Evolutionary conservation across 2,113 vertebrate genomes (phyloP).

Genomic region (Callionymus lyra): DNA sequence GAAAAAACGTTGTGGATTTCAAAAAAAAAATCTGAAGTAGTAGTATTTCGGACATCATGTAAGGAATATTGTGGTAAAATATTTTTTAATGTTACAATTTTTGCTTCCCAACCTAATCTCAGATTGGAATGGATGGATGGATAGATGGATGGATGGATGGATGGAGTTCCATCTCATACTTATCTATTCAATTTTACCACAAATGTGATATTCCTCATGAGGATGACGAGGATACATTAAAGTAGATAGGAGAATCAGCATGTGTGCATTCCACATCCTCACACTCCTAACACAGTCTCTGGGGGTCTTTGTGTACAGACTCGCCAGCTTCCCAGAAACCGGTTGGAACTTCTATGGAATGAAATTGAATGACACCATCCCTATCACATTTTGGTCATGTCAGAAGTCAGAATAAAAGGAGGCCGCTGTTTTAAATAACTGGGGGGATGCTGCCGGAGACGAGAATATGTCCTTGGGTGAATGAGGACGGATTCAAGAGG

Average conservation of each 20-base stretch:
- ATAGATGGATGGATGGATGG: too few relatives aligned
- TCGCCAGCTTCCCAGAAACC: slow-evolving; percentile 61
- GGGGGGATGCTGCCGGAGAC: slow-evolving; percentile 45
- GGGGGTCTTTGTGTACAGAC: slow-evolving; percentile 65
- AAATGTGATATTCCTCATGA: slow-evolving; percentile 4
- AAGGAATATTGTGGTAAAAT: too few relatives aligned
- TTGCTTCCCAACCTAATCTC: too few relatives aligned
- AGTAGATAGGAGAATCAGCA: slow-evolving; percentile 16
- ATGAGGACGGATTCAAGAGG: slow-evolving; percentile 59
- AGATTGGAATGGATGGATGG: too few relatives aligned
- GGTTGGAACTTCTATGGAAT: slow-evolving; percentile 68
- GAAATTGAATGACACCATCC: slow-evolving; percentile 71
- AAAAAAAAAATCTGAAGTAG: too few relatives aligned
- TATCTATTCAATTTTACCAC: too few relatives aligned
- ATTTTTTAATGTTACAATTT: too few relatives aligned
- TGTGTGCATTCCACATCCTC: slow-evolving; percentile 22
- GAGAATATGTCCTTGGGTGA: slow-evolving; percentile 61
- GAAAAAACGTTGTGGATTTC: too few relatives aligned
- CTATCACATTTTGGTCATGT: slow-evolving; percentile 76
- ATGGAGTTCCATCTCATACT: too few relatives aligned
- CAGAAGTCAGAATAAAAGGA: slow-evolving; percentile 73
- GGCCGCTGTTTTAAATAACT: slow-evolving; percentile 72
- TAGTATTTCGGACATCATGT: too few relatives aligned
- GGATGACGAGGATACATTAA: slow-evolving; percentile 1
- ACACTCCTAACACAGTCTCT: slow-evolving; percentile 48